Conservation (phyloP, 2,888 invertebrate genomes). For the Flabesymbios commensalis region DNA sequence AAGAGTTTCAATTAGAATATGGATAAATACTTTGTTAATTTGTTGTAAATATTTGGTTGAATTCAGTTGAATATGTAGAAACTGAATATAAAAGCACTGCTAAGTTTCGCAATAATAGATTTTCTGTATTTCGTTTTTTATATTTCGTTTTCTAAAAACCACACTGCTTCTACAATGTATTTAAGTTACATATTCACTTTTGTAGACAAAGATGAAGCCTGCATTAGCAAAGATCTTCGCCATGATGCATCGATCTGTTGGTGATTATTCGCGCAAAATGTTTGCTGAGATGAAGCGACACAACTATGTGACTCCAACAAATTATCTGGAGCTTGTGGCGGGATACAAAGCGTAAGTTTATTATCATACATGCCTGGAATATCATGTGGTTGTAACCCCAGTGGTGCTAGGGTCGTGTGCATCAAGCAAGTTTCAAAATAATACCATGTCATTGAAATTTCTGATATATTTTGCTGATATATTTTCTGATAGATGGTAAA, state of each 20-base stretch:
- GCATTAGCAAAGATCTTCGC: slow-evolving; percentile 76
- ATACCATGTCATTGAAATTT: not conserved
- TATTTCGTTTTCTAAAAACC: too few species aligned
- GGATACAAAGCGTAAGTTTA: slow-evolving; percentile 70
- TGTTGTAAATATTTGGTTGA: too few species aligned
- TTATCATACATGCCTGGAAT: not conserved
- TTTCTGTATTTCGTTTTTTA: too few species aligned
- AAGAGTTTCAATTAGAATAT: too few species aligned
- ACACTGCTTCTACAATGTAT: too few species aligned
- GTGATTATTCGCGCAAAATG: slow-evolving; percentile 75
- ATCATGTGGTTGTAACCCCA: not conserved
- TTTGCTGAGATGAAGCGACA: slow-evolving; percentile 76
- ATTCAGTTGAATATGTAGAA: too few species aligned
- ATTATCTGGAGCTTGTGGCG: slow-evolving; percentile 81
- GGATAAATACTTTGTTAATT: too few species aligned
- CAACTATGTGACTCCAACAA: slow-evolving; percentile 87
- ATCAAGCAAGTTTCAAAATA: not conserved
- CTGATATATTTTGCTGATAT: not conserved
- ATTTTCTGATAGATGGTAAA: too few species aligned
- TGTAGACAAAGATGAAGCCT: slow-evolving; percentile 57
- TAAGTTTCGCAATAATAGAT: too few species aligned
- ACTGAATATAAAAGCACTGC: too few species aligned
- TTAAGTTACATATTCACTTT: too few species aligned
- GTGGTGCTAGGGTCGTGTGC: not conserved
- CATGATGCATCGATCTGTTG: slow-evolving; percentile 81